Base-by-base conservation (phyloP, 1,140 invertebrate genomes). In the Wasmannia auropunctata region DNA sequence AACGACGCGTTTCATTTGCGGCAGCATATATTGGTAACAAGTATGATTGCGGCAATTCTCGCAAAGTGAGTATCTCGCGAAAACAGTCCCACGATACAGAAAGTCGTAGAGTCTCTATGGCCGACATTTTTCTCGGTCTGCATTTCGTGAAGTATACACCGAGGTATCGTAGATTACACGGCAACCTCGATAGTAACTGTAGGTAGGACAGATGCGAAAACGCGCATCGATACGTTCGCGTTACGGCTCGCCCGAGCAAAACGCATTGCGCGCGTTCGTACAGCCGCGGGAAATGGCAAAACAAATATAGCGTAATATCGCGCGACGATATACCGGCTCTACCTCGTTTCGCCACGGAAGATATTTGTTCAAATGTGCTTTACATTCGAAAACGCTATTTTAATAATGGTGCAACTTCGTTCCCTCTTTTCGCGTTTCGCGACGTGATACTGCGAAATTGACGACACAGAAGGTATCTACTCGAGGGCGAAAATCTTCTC, bases 231-330 rank as follows among this genome's bases (percentile, higher is more conserved):
- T 81, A 72, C 51, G 46, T 81, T 81, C 46, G 77, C 31, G 62
- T 80, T 80, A 77, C 58, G 28, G 43, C 16, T 65, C 14, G 14
- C 40, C 37, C 58, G 28, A 51, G 60, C 40, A 46, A 40, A 79
- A 67, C 40, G 43, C 58, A 65, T 65, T 19, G 60, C 43, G 60
- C 49, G 25, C n/a, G n/a, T n/a, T 19, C 25, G 40, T 34, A 34
- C 14, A 16, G 56, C 51, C 54, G 51, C 67, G 67, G 67, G n/a
- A 60, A 83, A 83, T 83, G 51, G 40, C 67, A 60, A 72, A 83
- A 72, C 79, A 83, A 83, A 83, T 83, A 74, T 28, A 37, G 67
- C 37, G 37, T 83, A 83, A 72, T 83, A 25, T 74, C 37, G 67
- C 5, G 11, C 25, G 7, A 37, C 46, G n/a, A 81, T 60, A 60